These are phyloP conservation scores for Drepanosiphum platanoidis DNA, from an alignment of 2,888 invertebrate genomes.

Conservation along the genomic window DNA sequence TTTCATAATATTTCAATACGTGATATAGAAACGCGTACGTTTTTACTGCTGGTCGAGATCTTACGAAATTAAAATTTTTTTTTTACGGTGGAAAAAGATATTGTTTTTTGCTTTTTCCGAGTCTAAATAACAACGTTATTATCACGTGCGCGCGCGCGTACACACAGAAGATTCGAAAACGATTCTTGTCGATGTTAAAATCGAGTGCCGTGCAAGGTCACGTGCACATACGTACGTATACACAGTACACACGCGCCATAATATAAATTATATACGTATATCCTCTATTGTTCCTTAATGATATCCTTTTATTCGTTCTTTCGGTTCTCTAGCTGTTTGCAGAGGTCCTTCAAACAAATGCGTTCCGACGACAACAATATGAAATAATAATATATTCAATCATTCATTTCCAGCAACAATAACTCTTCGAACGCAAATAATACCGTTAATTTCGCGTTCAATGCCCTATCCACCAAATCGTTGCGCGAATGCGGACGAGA, in stretches of 20 bases:
- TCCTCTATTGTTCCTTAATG: constrained; percentile 29
- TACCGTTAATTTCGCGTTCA: not conserved
- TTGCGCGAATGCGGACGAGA: not conserved
- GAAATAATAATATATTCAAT: not conserved
- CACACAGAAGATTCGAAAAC: not conserved
- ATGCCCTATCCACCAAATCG: not conserved
- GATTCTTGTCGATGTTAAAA: constrained; percentile 3
- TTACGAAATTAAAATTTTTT: no score
- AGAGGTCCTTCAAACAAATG: not conserved
- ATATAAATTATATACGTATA: not conserved
- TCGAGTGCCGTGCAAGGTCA: not conserved
- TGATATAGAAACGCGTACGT: no score
- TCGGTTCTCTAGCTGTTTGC: not conserved
- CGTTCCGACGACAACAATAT: not conserved
- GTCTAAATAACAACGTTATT: not conserved
- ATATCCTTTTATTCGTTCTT: constrained; percentile 19
- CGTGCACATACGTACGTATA: no score
- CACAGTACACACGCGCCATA: no score
- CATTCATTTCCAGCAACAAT: constrained; percentile 6
- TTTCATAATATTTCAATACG: no score
- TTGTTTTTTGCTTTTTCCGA: no score
- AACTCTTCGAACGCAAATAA: not conserved
- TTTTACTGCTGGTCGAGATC: no score
- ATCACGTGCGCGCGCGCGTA: not conserved
- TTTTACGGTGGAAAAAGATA: no score